phyloP scores from a whole-genome alignment of 37 sponge, comb jelly and placozoan species.

The Beroe ovata region DNA sequence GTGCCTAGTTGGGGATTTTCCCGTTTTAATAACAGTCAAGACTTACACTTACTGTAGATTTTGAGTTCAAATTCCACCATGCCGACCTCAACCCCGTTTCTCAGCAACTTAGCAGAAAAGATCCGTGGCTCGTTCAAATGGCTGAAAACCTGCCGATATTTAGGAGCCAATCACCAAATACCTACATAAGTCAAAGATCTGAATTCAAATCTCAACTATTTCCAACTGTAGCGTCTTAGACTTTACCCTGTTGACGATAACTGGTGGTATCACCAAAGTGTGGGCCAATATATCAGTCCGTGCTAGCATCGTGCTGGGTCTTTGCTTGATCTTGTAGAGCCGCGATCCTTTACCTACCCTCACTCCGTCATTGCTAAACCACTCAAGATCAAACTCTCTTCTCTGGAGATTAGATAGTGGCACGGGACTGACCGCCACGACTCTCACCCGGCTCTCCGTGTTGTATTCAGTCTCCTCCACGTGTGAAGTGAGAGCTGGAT shows the following conservation, averaged over 20 bases:
- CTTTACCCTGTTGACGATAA: neutral
- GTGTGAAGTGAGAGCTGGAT: neutral
- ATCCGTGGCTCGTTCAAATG: neutral
- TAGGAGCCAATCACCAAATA: too few relatives aligned
- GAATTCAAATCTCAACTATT: too few relatives aligned
- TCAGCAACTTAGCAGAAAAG: neutral
- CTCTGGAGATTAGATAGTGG: neutral
- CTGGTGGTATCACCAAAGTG: neutral
- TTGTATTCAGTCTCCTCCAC: neutral
- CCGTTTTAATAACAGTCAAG: too few relatives aligned
- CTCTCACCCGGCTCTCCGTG: neutral
- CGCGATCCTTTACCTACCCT: neutral
- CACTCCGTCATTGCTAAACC: neutral
- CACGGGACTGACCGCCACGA: neutral
- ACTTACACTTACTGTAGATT: slow-evolving; percentile 22
- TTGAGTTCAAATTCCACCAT: neutral
- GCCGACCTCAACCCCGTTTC: neutral
- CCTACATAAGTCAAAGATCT: too few relatives aligned
- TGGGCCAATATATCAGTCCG: neutral
- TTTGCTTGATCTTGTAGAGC: neutral
- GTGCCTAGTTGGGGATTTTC: too few relatives aligned
- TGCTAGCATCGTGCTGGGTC: neutral
- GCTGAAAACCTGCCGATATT: neutral
- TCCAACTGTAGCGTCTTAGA: too few relatives aligned
- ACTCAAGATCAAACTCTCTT: neutral